Evolutionary conservation across 1,140 invertebrate genomes (phyloP).

Genomic region (Hirudo medicinalis): DNA sequence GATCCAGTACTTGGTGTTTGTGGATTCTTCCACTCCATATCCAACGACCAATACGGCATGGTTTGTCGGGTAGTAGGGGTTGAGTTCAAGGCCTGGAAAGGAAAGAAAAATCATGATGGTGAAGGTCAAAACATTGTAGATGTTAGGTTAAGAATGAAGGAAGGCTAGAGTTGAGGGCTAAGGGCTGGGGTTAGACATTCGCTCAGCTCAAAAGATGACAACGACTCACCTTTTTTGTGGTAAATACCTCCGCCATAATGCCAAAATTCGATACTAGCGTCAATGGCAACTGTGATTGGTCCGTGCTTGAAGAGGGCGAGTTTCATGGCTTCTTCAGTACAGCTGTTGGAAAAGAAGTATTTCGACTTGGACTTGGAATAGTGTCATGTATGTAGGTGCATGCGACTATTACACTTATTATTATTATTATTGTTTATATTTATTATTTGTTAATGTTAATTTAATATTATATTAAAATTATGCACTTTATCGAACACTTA

Average conservation of each 20-base stretch:
- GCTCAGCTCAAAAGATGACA: not conserved
- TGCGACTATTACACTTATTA: too few relatives aligned
- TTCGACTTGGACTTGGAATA: too few relatives aligned
- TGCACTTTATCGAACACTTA: conserved; percentile 14
- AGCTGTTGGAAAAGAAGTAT: conserved; percentile 27
- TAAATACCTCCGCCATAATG: conserved; percentile 42
- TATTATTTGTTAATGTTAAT: too few relatives aligned
- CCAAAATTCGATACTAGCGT: conserved; percentile 43
- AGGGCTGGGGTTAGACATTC: not conserved
- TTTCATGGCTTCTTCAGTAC: conserved; percentile 47
- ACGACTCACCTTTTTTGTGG: conserved; percentile 29
- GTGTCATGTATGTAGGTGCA: too few relatives aligned
- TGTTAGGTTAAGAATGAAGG: not conserved
- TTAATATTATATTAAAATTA: too few relatives aligned
- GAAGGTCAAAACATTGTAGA: too few relatives aligned
- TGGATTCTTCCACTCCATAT: conserved; percentile 33
- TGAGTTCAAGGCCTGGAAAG: not conserved
- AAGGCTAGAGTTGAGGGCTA: not conserved
- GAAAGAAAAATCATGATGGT: not conserved
- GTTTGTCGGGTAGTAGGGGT: conserved; percentile 28
- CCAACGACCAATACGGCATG: conserved; percentile 40
- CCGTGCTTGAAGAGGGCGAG: conserved; percentile 43
- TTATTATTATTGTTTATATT: too few relatives aligned
- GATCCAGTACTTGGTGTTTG: conserved; percentile 35
- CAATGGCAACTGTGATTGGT: conserved; percentile 46